Conservation (phyloP, 2,797 vertebrate species). For the Corythornis leucogaster region DNA sequence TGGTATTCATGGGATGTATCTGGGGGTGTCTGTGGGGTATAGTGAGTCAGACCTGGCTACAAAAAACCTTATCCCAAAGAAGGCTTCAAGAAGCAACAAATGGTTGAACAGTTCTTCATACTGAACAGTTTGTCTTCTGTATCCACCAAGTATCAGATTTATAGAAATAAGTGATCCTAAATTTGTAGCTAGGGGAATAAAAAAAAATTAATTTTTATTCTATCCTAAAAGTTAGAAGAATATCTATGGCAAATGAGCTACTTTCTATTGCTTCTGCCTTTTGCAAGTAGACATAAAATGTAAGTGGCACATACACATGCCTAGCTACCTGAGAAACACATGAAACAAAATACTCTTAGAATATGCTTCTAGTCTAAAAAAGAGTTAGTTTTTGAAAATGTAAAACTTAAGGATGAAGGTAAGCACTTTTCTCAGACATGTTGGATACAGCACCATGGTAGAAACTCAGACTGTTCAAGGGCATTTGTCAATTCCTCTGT, state of each 20-base stretch:
- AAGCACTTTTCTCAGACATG: neutral
- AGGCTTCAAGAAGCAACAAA: neutral
- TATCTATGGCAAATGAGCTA: neutral
- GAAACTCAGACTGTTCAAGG: neutral
- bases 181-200: neutral
- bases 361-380: neutral
- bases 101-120: neutral
- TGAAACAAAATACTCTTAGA: neutral
- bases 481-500: neutral
- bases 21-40: neutral
- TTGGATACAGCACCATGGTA: neutral
- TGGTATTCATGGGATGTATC: neutral
- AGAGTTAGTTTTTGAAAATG: neutral
- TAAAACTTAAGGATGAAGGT: neutral
- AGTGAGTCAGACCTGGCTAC: neutral
- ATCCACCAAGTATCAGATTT: neutral
- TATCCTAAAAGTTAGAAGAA: neutral
- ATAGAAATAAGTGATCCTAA: neutral
- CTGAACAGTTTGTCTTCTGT: neutral
- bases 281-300: slow-evolving; percentile 1
- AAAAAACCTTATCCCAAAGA: neutral
- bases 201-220: neutral
- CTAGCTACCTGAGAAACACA: neutral
- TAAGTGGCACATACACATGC: neutral
- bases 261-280: neutral